Evolutionary conservation across 2,113 vertebrate species (phyloP).

Genomic region (Oenanthe oenanthe): DNA sequence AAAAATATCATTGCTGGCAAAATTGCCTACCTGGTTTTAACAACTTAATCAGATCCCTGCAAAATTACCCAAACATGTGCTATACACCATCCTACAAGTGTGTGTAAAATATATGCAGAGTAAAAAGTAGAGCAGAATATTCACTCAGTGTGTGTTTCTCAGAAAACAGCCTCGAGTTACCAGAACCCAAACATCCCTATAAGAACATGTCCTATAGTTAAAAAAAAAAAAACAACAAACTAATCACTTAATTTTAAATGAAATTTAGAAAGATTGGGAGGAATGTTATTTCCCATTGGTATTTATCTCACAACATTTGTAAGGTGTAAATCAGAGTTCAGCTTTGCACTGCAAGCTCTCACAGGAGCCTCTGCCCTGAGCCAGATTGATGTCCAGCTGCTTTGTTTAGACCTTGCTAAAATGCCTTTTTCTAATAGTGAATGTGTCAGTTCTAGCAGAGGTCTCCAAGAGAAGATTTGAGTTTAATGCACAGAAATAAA

Average conservation of each 20-base stretch:
- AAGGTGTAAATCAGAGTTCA: neutral
- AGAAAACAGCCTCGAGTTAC: neutral
- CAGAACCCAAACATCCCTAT: neutral
- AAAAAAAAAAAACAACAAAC: neutral
- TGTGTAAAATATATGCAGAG: neutral
- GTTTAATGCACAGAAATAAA: conserved; percentile 3
- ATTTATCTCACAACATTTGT: neutral
- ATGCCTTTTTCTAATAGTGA: neutral
- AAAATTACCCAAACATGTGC: neutral
- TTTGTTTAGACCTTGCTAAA: conserved; percentile 26
- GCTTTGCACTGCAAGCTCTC: neutral
- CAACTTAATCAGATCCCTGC: neutral
- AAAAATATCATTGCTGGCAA: conserved; percentile 9
- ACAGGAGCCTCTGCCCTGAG: neutral
- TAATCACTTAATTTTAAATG: neutral
- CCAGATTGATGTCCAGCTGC: neutral
- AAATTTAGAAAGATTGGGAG: neutral
- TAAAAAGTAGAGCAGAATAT: neutral
- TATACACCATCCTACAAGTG: neutral
- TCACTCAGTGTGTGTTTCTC: neutral
- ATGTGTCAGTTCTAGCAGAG: conserved; percentile 20
- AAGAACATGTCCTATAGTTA: neutral
- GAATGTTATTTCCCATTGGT: neutral
- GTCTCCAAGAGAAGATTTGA: conserved; percentile 19
- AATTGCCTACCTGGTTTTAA: neutral